Evolutionary conservation across 2,113 vertebrate species (phyloP).

Genomic region (Daubentonia madagascariensis): DNA sequence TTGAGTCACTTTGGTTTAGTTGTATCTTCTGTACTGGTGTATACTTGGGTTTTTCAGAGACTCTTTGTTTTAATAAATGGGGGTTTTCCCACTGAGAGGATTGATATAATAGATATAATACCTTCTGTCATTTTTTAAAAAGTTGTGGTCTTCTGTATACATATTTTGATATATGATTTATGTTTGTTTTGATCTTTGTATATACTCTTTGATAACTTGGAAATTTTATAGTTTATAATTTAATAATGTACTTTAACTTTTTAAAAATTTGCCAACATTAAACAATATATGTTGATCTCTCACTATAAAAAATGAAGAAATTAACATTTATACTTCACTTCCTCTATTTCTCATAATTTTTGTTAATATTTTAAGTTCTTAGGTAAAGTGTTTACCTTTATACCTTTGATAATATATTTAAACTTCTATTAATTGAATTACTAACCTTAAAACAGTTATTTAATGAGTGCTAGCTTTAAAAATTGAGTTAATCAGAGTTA

Average conservation of each 20-base stretch:
- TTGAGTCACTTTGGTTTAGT: background rate
- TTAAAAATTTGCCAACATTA: background rate
- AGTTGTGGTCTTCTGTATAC: background rate
- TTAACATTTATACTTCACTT: background rate
- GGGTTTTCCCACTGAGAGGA: background rate
- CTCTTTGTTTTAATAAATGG: background rate
- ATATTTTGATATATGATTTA: background rate
- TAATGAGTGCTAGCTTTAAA: background rate
- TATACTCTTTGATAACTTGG: background rate
- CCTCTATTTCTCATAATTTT: constrained; percentile 1
- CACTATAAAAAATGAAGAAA: background rate
- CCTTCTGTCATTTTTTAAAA: background rate
- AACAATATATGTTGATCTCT: background rate
- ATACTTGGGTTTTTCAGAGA: background rate
- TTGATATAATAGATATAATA: background rate
- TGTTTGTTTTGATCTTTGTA: background rate
- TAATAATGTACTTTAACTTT: background rate
- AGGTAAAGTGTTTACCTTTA: background rate
- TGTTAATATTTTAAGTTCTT: constrained; percentile 24
- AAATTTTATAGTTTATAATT: background rate
- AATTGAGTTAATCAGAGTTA: background rate
- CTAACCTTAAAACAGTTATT: constrained; percentile 14
- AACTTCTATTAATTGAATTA: background rate
- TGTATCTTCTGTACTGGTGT: background rate
- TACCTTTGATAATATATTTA: background rate